Conservation (phyloP, 1,140 invertebrate genomes). For the Hirudo medicinalis region DNA sequence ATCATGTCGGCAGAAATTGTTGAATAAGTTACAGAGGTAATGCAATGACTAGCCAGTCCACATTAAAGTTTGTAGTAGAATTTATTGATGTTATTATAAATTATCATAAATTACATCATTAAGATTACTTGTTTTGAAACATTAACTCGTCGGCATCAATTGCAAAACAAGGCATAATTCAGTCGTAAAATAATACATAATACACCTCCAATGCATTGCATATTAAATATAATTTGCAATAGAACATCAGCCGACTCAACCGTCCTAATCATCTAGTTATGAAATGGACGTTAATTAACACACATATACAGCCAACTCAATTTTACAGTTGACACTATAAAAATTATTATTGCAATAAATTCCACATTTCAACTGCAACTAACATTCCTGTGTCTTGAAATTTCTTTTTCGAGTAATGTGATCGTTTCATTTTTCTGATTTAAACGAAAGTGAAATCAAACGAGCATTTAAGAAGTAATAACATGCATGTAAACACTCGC, state of each 20-base stretch:
- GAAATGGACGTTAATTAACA: too few species aligned
- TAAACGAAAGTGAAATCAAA: neutral
- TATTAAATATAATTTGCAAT: too few species aligned
- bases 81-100: too few species aligned
- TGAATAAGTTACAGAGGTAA: too few species aligned
- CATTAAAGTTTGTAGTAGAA: too few species aligned
- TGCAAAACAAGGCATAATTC: neutral
- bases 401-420: neutral
- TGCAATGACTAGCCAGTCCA: too few species aligned
- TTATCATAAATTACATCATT: too few species aligned
- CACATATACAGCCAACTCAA: too few species aligned
- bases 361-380: neutral
- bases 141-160: neutral
- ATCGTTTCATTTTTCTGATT: neutral
- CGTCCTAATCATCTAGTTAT: too few species aligned
- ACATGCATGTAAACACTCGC: neutral
- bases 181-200: neutral
- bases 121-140: too few species aligned
- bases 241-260: too few species aligned
- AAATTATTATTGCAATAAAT: neutral
- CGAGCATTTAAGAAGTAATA: neutral
- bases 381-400: conserved; percentile 4
- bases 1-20: too few species aligned
- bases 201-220: neutral
- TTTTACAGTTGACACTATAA: neutral